Percentiles rank a stretch among this genome's conserved stretches.
phyloP scores from a whole-genome alignment of 2,797 vertebrate genomes.

The Danio kyathit region DNA sequence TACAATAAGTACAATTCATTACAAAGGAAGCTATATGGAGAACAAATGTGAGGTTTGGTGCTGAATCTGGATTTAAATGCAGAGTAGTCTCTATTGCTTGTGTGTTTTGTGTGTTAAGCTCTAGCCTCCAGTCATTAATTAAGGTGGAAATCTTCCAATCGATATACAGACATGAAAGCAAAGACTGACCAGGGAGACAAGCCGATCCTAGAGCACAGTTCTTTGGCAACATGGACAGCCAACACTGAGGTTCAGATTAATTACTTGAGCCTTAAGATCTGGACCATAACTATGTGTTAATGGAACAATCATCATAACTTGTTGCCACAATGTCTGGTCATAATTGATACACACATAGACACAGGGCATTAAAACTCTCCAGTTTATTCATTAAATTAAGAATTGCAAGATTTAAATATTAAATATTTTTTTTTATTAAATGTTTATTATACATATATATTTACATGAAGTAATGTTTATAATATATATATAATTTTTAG shows the following conservation, averaged over 20 bases:
- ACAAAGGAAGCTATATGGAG: not conserved
- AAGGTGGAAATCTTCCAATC: constrained; percentile 19
- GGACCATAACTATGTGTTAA: not conserved
- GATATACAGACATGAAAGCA: constrained; percentile 3
- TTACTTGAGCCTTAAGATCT: constrained; percentile 38
- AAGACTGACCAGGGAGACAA: not conserved
- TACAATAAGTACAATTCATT: too few relatives aligned
- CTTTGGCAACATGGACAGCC: not conserved
- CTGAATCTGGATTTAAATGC: not conserved
- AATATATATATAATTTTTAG: too few relatives aligned
- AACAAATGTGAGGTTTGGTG: not conserved
- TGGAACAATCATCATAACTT: not conserved
- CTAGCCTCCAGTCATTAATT: not conserved
- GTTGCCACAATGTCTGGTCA: constrained; percentile 34
- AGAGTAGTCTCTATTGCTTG: not conserved
- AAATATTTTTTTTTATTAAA: too few relatives aligned
- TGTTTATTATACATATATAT: too few relatives aligned
- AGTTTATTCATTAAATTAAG: too few relatives aligned
- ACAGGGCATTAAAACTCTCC: too few relatives aligned
- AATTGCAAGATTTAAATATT: too few relatives aligned
- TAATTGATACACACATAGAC: not conserved
- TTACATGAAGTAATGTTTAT: too few relatives aligned
- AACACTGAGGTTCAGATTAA: constrained; percentile 5
- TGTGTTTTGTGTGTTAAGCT: not conserved
- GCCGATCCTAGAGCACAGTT: not conserved